Conservation (phyloP, 2,113 vertebrate genomes). For the Mugil cephalus region DNA sequence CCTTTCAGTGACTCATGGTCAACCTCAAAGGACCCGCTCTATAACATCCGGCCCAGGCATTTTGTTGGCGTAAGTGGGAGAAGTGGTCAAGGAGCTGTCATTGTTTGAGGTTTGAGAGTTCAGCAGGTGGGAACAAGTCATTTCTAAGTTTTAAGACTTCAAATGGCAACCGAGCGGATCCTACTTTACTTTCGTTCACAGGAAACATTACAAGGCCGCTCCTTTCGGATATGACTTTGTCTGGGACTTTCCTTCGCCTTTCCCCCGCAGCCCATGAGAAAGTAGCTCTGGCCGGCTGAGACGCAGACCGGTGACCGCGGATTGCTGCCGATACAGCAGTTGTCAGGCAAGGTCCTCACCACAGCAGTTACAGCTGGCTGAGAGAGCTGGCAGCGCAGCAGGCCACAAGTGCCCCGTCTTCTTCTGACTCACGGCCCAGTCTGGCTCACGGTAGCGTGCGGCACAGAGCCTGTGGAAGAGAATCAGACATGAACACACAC, state of each 20-base stretch:
- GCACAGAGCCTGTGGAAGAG: slow-evolving; percentile 37
- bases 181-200: not conserved
- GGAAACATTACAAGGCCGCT: slow-evolving; percentile 29
- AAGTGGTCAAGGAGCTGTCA: slow-evolving; percentile 41
- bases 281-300: slow-evolving; percentile 38
- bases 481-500: slow-evolving; percentile 59
- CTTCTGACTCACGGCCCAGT: slow-evolving; percentile 70
- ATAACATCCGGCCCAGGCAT: slow-evolving; percentile 49
- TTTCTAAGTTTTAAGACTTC: slow-evolving; percentile 5
- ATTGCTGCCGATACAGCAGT: slow-evolving; percentile 32
- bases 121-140: slow-evolving; percentile 48
- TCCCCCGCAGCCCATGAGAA: slow-evolving; percentile 18
- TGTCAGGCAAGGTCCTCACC: slow-evolving; percentile 38
- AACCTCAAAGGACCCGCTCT: slow-evolving; percentile 67
- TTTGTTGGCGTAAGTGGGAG: slow-evolving; percentile 53
- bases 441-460: slow-evolving; percentile 57
- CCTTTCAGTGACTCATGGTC: slow-evolving; percentile 70
- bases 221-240: slow-evolving; percentile 40
- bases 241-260: slow-evolving; percentile 58
- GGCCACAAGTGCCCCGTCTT: slow-evolving; percentile 37
- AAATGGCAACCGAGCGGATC: not conserved
- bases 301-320: slow-evolving; percentile 44
- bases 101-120: slow-evolving; percentile 33
- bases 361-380: slow-evolving; percentile 41
- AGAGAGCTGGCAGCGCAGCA: slow-evolving; percentile 35